phyloP scores from a whole-genome alignment of 2,888 invertebrate species.

The Caenorhabditis virilis region DNA sequence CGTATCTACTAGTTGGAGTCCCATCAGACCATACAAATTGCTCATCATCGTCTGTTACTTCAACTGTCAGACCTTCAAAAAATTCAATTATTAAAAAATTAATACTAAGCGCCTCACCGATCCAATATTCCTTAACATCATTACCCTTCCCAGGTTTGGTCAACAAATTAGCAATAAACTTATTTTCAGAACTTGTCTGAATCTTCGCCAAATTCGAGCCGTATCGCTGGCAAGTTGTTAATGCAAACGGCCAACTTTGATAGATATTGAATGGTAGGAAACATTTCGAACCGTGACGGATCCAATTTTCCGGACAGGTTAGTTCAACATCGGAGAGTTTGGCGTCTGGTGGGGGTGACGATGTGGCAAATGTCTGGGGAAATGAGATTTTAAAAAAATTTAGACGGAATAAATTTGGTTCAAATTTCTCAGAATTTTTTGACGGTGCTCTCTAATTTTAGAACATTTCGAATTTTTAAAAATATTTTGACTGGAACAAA shows the following conservation, averaged over 20 bases:
- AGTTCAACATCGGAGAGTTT: slow-evolving; percentile 50
- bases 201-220: slow-evolving; percentile 91
- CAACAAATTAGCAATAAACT: slow-evolving; percentile 83
- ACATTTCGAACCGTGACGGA: slow-evolving; percentile 61
- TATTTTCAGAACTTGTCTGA: slow-evolving; percentile 88
- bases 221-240: slow-evolving; percentile 76
- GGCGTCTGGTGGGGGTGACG: slow-evolving; percentile 14
- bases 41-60: slow-evolving; percentile 42
- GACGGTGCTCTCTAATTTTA: too few relatives aligned
- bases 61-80: slow-evolving; percentile 49
- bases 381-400: slow-evolving; percentile 1
- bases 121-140: slow-evolving; percentile 57
- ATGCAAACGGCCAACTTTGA: slow-evolving; percentile 67
- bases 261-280: slow-evolving; percentile 55
- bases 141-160: slow-evolving; percentile 61
- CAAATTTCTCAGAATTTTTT: too few relatives aligned
- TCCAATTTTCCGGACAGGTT: slow-evolving; percentile 66
- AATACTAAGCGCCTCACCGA: too few relatives aligned
- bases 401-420: background rate
- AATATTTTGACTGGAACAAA: too few relatives aligned
- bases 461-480: too few relatives aligned
- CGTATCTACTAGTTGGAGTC: slow-evolving; percentile 61
- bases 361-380: slow-evolving; percentile 3
- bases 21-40: slow-evolving; percentile 68
- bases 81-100: slow-evolving; percentile 1